Evolutionary conservation across 1,140 invertebrate genomes (phyloP), one percentile per base, ranked within the genome.

Genomic region (Aphelenchoides fujianensis): DNA sequence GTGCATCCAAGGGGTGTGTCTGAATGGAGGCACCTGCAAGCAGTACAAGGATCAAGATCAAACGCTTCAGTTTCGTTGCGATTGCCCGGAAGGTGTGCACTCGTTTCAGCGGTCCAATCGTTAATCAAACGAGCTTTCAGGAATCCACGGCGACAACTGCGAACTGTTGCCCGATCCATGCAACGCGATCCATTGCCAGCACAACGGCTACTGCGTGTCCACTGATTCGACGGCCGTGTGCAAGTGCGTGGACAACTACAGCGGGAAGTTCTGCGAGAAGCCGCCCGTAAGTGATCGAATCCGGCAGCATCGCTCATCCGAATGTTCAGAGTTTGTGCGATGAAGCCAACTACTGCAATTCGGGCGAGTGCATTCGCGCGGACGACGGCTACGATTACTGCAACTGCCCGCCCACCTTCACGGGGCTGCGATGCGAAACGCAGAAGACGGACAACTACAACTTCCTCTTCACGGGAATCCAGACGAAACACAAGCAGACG

Each of bases 21-120:
- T 61, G 59, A 61, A 61, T 34, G 59, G 31, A 19, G 59, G 59
- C n/a, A 61, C 31, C 30, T 61, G 59, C 36, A n/a, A n/a, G 31
- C 59, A 61, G 31, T n/a, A 31, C 1, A 16, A 30, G 59, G 2
- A n/a, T 2, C 19, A 19, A n/a, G 31, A 35, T 31, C 28, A 61
- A n/a, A 61, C n/a, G 2, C 59, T 31, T 61, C 31, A 31, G 27
- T 19, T 61, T 16, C n/a, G 31, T 30, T 61, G 59, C 30, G 59
- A 61, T 2, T 32, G 63, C 1, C 31, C 2, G 16, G 32, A 66
- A 37, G 16, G 63, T 36, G 23, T 35, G 3, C 3, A 52, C 5
- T 9, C 19, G 0, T 66, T n/a, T n/a, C n/a, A n/a, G n/a, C n/a
- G n/a, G n/a, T n/a, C n/a, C 1, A 37, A 37, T 16, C 12, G 63